These are phyloP conservation scores for Dreissena rostriformis DNA, from an alignment of 1,140 invertebrate genomes.

Conservation along the genomic window DNA sequence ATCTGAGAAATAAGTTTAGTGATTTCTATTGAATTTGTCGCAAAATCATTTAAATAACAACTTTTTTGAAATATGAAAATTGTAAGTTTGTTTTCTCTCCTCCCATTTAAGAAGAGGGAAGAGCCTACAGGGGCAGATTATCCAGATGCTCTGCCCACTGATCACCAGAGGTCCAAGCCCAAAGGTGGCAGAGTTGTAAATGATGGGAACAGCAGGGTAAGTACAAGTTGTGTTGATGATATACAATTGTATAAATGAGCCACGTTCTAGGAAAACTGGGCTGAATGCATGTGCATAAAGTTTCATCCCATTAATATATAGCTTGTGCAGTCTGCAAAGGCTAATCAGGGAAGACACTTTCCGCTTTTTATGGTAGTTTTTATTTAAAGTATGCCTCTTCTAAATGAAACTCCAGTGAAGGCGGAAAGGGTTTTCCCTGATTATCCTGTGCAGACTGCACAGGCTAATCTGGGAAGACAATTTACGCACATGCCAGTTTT, in stretches of 20 bases:
- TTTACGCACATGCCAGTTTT: too few relatives aligned
- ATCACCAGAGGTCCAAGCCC: neutral
- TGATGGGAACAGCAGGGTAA: conserved; percentile 39
- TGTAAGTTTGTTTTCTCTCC: too few relatives aligned
- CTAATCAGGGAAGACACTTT: neutral
- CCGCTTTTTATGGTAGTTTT: neutral
- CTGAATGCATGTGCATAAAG: neutral
- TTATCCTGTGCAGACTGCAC: too few relatives aligned
- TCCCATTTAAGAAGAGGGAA: conserved; percentile 54
- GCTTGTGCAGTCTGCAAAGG: neutral
- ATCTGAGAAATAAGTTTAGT: too few relatives aligned
- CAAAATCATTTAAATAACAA: too few relatives aligned
- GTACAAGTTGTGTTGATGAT: neutral
- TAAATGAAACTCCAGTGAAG: too few relatives aligned
- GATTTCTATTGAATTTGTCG: too few relatives aligned
- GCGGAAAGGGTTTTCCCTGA: too few relatives aligned
- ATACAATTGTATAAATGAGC: neutral
- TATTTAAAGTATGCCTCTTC: too few relatives aligned
- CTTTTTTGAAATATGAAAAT: too few relatives aligned
- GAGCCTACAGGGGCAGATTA: conserved; percentile 74
- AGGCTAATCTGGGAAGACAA: too few relatives aligned
- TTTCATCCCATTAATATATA: conserved; percentile 11
- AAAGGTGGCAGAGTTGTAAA: conserved; percentile 21
- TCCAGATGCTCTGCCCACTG: conserved; percentile 48
- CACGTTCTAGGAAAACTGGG: neutral